Percentiles rank a stretch among this genome's conserved stretches.
Conservation (phyloP, 2,797 vertebrate species). For the Rhinoraja longicauda region DNA sequence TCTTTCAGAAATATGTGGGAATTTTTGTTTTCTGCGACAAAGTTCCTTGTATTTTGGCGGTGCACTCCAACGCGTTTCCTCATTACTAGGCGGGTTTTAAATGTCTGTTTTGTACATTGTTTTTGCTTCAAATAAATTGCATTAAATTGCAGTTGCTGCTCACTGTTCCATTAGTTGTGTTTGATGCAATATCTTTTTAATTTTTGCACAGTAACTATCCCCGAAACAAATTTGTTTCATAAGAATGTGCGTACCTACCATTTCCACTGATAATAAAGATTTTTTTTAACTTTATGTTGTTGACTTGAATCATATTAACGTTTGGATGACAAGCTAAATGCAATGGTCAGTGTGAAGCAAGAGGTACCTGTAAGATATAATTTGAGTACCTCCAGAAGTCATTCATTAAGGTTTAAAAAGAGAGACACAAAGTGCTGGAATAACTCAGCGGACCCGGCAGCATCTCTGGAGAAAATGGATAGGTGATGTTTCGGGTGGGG, state of each 20-base stretch:
- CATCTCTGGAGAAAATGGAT: no score
- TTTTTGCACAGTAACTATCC: not conserved
- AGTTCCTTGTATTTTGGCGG: not conserved
- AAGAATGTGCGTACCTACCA: not conserved
- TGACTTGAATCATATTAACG: no score
- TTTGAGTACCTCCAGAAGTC: not conserved
- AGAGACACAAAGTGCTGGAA: not conserved
- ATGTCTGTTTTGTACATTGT: not conserved
- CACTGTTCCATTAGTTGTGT: not conserved
- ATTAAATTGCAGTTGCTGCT: constrained; percentile 11
- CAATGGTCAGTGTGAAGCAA: not conserved
- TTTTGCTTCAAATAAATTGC: not conserved
- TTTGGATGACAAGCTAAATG: no score
- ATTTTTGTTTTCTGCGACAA: not conserved
- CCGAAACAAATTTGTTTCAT: not conserved
- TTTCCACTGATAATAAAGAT: constrained; percentile 2
- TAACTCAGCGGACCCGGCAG: no score
- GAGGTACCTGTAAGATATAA: not conserved
- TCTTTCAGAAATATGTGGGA: not conserved
- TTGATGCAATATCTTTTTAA: not conserved
- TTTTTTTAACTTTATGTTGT: not conserved
- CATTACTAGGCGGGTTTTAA: not conserved
- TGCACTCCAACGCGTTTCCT: not conserved
- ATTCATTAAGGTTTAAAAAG: not conserved
- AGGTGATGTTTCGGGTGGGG: no score